Evolutionary conservation across 2,888 invertebrate species (phyloP).

Genomic region (Drosophila buzzatii): DNA sequence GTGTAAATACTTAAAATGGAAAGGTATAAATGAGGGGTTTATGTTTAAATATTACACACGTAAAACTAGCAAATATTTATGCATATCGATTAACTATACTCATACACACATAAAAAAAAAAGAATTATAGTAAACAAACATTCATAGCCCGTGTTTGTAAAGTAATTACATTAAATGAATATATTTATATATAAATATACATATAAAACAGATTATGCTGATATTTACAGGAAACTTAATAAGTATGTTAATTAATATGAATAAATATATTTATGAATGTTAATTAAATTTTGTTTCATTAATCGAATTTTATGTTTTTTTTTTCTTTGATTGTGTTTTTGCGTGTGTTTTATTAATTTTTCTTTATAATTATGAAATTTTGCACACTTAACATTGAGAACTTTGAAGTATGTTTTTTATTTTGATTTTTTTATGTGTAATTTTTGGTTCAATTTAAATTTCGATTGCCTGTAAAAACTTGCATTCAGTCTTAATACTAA

Average conservation of each 20-base stretch:
- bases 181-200: slow-evolving; percentile 18
- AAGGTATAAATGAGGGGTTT: slow-evolving; percentile 64
- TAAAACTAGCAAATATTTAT: slow-evolving; percentile 48
- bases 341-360: slow-evolving; percentile 7
- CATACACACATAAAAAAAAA: slow-evolving; percentile 25
- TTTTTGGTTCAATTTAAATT: slow-evolving; percentile 7
- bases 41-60: slow-evolving; percentile 53
- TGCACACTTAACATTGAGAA: slow-evolving; percentile 58
- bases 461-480: slow-evolving; percentile 26
- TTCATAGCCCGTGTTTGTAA: slow-evolving; percentile 36
- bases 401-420: not conserved
- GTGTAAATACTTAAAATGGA: slow-evolving; percentile 56
- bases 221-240: slow-evolving; percentile 75
- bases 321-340: slow-evolving; percentile 28
- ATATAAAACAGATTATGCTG: slow-evolving; percentile 34
- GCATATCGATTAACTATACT: slow-evolving; percentile 26
- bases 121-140: slow-evolving; percentile 16
- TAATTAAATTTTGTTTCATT: slow-evolving; percentile 21
- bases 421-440: slow-evolving; percentile 1
- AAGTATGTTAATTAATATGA: slow-evolving; percentile 19
- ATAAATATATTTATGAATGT: slow-evolving; percentile 28
- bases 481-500: slow-evolving; percentile 63
- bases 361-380: slow-evolving; percentile 21
- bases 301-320: slow-evolving; percentile 7
- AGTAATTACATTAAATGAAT: slow-evolving; percentile 53